Evolutionary conservation across 2,113 vertebrate genomes (phyloP).

Genomic region (Boleophthalmus pectinirostris): DNA sequence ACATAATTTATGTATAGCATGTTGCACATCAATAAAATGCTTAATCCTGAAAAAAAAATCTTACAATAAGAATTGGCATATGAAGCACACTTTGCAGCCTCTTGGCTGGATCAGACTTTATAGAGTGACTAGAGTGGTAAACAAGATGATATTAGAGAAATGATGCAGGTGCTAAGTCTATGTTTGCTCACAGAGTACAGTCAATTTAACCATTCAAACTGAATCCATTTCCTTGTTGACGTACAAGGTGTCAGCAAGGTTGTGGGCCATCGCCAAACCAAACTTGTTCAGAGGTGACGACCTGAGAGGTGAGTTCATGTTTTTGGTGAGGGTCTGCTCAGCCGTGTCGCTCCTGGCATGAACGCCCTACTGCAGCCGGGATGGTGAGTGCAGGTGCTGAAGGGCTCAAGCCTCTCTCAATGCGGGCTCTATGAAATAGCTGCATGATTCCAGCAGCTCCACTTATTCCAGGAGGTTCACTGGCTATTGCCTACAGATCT

Average conservation of each 20-base stretch:
- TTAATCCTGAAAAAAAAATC: background rate
- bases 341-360: conserved; percentile 28
- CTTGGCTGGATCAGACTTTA: background rate
- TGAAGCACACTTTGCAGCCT: background rate
- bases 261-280: conserved; percentile 9
- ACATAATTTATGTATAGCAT: too few relatives aligned
- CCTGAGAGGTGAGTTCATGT: conserved; percentile 28
- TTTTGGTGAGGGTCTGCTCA: conserved; percentile 36
- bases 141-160: conserved; percentile 5
- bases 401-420: conserved; percentile 49
- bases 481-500: conserved; percentile 47
- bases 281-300: conserved; percentile 21
- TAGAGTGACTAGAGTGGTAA: background rate
- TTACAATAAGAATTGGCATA: background rate
- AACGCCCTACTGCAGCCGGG: conserved; percentile 20
- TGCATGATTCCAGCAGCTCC: conserved; percentile 54
- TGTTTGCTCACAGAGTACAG: conserved; percentile 2
- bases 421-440: conserved; percentile 65
- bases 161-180: background rate
- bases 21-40: too few relatives aligned
- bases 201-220: conserved; percentile 8
- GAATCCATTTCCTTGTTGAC: conserved; percentile 3
- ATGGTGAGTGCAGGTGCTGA: conserved; percentile 73
- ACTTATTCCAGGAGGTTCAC: conserved; percentile 49
- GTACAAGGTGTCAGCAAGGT: conserved; percentile 6